phyloP scores from a whole-genome alignment of 92 coral and sea anemone species.

The Palythoa grandis region DNA sequence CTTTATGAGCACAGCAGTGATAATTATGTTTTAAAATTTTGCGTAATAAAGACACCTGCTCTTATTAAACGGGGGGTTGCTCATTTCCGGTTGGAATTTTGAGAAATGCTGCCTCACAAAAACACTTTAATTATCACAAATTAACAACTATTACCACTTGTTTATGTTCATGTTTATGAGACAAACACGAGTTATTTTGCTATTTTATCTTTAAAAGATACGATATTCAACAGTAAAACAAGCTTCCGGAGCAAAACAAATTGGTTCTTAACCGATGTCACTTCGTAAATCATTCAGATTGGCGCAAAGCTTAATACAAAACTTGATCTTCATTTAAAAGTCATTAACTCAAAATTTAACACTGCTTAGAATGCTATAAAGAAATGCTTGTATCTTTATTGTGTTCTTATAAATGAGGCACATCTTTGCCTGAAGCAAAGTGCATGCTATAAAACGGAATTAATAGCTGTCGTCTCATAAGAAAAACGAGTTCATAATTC shows the following conservation, averaged over 20 bases:
- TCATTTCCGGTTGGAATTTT: conserved; percentile 2
- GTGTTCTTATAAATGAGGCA: conserved; percentile 10
- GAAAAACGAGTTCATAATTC: conserved; percentile 28
- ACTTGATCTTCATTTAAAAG: background rate
- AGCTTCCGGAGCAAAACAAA: background rate
- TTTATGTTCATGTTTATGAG: background rate
- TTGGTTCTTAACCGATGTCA: background rate
- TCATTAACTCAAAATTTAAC: conserved; percentile 11
- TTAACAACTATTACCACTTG: background rate
- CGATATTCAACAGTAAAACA: background rate
- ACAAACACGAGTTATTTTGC: background rate
- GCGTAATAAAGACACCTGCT: conserved; percentile 22
- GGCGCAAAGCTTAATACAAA: background rate
- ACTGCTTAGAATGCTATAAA: background rate
- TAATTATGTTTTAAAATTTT: conserved; percentile 4
- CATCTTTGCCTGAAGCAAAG: conserved; percentile 25
- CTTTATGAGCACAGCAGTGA: background rate
- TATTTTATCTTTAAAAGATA: background rate
- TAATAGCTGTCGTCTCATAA: conserved; percentile 24
- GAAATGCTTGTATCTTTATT: background rate
- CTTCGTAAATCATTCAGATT: conserved; percentile 8
- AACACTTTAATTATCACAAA: conserved; percentile 3
- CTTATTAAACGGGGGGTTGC: background rate
- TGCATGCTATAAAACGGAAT: conserved; percentile 5
- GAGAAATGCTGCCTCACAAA: background rate